Percentiles rank a stretch among this genome's conserved stretches.
Conservation (phyloP, 2,888 invertebrate genomes). For the Kuschelorhynchus macadamiae region DNA sequence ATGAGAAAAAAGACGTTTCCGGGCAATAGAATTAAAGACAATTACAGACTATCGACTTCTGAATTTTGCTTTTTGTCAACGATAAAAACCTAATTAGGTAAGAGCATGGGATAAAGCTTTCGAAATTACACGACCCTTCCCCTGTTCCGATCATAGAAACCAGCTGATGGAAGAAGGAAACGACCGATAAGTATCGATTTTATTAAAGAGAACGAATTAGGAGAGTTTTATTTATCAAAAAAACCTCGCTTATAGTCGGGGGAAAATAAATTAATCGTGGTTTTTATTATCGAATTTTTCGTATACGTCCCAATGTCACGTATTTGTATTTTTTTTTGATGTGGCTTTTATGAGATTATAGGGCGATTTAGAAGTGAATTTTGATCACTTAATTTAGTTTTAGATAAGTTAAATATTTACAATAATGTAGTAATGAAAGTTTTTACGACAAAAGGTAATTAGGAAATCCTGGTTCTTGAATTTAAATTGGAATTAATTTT, state of each 20-base stretch:
- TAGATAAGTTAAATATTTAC: too few species aligned
- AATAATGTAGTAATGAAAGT: too few species aligned
- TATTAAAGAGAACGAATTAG: slow-evolving; percentile 46
- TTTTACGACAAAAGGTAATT: too few species aligned
- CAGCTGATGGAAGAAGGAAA: slow-evolving; percentile 46
- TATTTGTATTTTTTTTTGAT: too few species aligned
- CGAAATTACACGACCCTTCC: slow-evolving; percentile 31
- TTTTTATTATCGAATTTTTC: too few species aligned
- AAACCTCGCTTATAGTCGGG: slow-evolving; percentile 33
- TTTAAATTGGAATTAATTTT: too few species aligned
- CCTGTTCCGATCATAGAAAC: slow-evolving; percentile 34
- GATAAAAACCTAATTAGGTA: slow-evolving; percentile 37
- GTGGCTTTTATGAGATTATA: too few species aligned
- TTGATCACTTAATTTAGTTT: too few species aligned
- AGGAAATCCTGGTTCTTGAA: too few species aligned
- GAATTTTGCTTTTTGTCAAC: slow-evolving; percentile 22
- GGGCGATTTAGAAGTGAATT: too few species aligned
- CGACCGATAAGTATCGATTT: slow-evolving; percentile 46
- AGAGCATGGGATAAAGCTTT: slow-evolving; percentile 40
- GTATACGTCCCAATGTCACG: too few species aligned
- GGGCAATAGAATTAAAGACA: not conserved
- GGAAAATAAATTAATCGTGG: slow-evolving; percentile 32
- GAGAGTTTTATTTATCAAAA: slow-evolving; percentile 33
- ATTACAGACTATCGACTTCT: slow-evolving; percentile 6
- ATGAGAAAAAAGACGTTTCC: too few species aligned